phyloP scores from a whole-genome alignment of 2,888 invertebrate genomes.

The Tridacna gigas region DNA sequence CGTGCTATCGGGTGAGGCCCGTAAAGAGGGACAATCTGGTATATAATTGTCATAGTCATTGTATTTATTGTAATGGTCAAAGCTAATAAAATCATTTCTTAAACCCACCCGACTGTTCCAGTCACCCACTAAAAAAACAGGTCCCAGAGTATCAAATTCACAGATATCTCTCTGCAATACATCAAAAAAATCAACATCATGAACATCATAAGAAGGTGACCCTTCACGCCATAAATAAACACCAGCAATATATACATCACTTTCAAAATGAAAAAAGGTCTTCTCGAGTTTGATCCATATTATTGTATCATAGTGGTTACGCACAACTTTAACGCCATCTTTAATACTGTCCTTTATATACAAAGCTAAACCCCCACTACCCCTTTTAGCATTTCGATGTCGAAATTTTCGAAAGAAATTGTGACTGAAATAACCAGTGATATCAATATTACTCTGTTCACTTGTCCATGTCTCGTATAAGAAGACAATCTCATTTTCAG shows the following conservation, averaged over 20 bases:
- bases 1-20: constrained; percentile 19
- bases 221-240: constrained; percentile 38
- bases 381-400: not conserved
- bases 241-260: constrained; percentile 15
- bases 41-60: constrained; percentile 9
- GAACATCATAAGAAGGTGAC: constrained; percentile 34
- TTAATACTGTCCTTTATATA: constrained; percentile 6
- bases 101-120: constrained; percentile 36
- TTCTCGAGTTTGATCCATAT: constrained; percentile 20
- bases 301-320: constrained; percentile 1
- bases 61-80: not conserved
- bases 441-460: constrained; percentile 6
- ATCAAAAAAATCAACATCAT: constrained; percentile 43
- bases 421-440: not conserved
- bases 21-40: constrained; percentile 16
- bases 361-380: constrained; percentile 12
- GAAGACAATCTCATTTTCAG: constrained; percentile 10
- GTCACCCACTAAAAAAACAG: constrained; percentile 44
- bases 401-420: constrained; percentile 26
- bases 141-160: constrained; percentile 31
- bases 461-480: constrained; percentile 25
- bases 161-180: constrained; percentile 32
- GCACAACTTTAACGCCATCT: not conserved
- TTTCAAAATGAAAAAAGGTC: not conserved
- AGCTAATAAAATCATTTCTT: constrained; percentile 14